Base-by-base conservation (phyloP, 2,113 vertebrate species). In the Heterocephalus glaber region DNA sequence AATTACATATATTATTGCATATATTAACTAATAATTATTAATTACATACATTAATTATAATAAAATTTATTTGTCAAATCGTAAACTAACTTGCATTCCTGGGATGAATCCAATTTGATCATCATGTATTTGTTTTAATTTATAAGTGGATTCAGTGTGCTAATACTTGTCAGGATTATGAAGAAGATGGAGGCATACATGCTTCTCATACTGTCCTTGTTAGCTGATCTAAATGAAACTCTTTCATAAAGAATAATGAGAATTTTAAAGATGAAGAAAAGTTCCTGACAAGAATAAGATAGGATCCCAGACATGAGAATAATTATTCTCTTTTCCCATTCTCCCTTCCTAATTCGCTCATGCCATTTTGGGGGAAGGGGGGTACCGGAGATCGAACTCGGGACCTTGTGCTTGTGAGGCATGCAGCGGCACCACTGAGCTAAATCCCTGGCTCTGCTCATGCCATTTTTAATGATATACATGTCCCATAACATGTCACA, bases 191-290 rank as follows among this genome's bases (percentile, higher is more conserved):
- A 0, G 7, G 0, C 2, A 56, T 92, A n/a, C 79, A 77, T 52
- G 52, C 22, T 86, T 82, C 66, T 86, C 83, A 11, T n/a, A 54
- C 68, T 60, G 24, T 38, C 49, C 52, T 94, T 87, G 2, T 92
- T 90, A 90, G 41, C 76, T 84, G 11, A 38, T 77, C 65, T 93
- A 86, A 70, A 24, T 86, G 30, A 87, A 61, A 77, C 44, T 89
- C 87, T 93, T 79, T 74, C 90, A 94, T 33, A 92, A 89, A 61
- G 16, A 95, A 92, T 60, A 92, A 93, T 70, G n/a, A 87, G 24
- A 94, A 94, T 65, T 72, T 89, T 24, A 77, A 92, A 90, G 26
- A 85, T 65, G 77, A 92, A 90, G 54, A 77, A 94, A 94, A 84
- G 10, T n/a, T 86, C 24, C 60, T 92, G 66, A 92, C 22, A 86